Percentiles rank a stretch among this genome's conserved stretches.
Conservation (phyloP, 2,797 vertebrate species). For the Molossus alvarezi region DNA sequence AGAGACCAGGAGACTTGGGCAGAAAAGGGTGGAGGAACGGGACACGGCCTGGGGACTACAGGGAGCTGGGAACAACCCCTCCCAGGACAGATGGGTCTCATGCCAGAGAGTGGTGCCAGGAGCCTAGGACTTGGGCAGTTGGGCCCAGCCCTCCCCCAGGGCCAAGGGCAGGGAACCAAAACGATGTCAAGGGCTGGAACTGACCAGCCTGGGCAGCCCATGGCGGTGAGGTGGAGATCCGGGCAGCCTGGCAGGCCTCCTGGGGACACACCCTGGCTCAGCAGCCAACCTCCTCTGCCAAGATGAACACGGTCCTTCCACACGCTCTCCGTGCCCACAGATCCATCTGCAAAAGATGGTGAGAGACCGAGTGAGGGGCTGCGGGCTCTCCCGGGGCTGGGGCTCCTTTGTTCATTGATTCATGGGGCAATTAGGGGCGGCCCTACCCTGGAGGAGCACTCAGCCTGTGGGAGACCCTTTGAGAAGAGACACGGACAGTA, state of each 20-base stretch:
- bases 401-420: accelerated
- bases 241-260: not conserved
- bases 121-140: not conserved
- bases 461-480: accelerated
- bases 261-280: not conserved
- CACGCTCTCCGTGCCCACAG: accelerated
- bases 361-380: not conserved
- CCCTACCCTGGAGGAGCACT: not conserved
- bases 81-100: not conserved
- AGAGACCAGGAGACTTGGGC: not conserved
- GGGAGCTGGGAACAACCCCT: not conserved
- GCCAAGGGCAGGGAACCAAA: not conserved
- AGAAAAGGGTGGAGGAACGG: not conserved
- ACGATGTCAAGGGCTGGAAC: not conserved
- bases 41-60: accelerated
- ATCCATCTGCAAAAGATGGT: slow-evolving; percentile 60
- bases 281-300: not conserved
- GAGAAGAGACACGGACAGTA: not conserved
- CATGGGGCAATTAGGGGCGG: not conserved
- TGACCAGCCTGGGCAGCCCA: slow-evolving; percentile 72
- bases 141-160: not conserved
- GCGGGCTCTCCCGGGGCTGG: accelerated
- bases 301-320: accelerated
- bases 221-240: not conserved
- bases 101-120: not conserved